Evolutionary conservation across 2,797 vertebrate genomes (phyloP), one percentile per base, ranked within the genome.

Genomic region (Sphaeramia orbicularis): DNA sequence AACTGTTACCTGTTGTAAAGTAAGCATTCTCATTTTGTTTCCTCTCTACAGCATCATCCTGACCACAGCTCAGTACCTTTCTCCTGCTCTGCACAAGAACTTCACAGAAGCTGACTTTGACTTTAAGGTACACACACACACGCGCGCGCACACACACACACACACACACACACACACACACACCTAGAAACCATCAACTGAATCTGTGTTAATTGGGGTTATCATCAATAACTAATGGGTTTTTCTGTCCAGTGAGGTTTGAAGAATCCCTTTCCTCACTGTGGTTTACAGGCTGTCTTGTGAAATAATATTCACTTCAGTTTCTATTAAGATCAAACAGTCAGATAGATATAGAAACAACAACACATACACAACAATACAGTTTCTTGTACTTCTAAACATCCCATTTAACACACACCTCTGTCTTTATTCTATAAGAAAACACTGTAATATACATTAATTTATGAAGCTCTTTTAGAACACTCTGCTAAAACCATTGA

Each of bases 11-110:
- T 43, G 16, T 24, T 75, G 19, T 45, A 44, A 10, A 45, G 6
- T 24, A 5, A 24, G 21, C 5, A 5, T 24, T 24, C 21, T 24
- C 18, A 14, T 21, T 38, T 37, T 73, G 40, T 81, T 70, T 47
- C 75, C 7, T 85, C 68, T 24, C 83, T 90, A 49, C 92, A 98
- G 97, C 86, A 96, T 97, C 86, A 98, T 98, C 80, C 94, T 98
- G 77, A 97, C 95, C 55, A 97, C 97, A 0, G 94, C 95, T 69
- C 96, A 97, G 84, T 96, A 95, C 57, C 91, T 98, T 59, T 96
- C 95, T 7, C 95, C 96, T 38, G 96, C 96, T 1, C 91, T 98
- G 80, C 96, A 98, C 87, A 97, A 98, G 94, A 97, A 97, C 90
- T 98, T 98, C 71, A 95, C 94, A 0, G 96, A 97, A 37, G 91